Evolutionary conservation across 2,888 invertebrate genomes (phyloP).

Genomic region (Yponomeuta cagnagella): DNA sequence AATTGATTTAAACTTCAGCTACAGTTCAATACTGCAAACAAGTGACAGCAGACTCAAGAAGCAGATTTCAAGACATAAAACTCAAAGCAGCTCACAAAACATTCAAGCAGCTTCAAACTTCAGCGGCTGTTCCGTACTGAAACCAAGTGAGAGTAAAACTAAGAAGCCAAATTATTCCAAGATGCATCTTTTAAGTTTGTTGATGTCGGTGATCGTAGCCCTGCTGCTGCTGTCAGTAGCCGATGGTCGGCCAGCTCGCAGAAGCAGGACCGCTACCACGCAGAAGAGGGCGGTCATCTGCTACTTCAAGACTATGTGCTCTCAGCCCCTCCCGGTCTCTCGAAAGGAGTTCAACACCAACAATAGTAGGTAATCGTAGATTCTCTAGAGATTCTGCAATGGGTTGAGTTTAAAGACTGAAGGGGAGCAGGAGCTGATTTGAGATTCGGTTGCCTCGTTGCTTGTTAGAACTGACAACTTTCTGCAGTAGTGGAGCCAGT

Average conservation of each 20-base stretch:
- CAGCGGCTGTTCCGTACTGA: not conserved
- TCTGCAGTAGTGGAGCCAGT: too few relatives aligned
- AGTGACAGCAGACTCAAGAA: too few relatives aligned
- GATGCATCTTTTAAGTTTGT: slow-evolving; percentile 52
- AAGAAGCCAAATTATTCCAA: slow-evolving; percentile 25
- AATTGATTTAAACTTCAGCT: too few relatives aligned
- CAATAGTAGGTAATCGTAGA: not conserved
- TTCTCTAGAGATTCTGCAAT: too few relatives aligned
- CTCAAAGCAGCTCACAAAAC: too few relatives aligned
- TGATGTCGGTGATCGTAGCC: slow-evolving; percentile 38
- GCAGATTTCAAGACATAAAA: too few relatives aligned
- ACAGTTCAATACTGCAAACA: too few relatives aligned
- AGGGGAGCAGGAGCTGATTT: too few relatives aligned
- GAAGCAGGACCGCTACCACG: not conserved
- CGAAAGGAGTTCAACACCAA: not conserved
- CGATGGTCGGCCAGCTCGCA: slow-evolving; percentile 32
- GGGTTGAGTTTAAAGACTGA: too few relatives aligned
- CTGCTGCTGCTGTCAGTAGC: slow-evolving; percentile 32
- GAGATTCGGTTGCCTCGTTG: too few relatives aligned
- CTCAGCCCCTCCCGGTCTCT: slow-evolving; percentile 26
- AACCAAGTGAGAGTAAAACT: not conserved
- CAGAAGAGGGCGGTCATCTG: slow-evolving; percentile 25
- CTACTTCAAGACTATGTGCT: slow-evolving; percentile 50
- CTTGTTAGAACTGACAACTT: too few relatives aligned
- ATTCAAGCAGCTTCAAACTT: not conserved